Evolutionary conservation across 2,888 invertebrate species (phyloP).

Genomic region (Heteropelma amictum): DNA sequence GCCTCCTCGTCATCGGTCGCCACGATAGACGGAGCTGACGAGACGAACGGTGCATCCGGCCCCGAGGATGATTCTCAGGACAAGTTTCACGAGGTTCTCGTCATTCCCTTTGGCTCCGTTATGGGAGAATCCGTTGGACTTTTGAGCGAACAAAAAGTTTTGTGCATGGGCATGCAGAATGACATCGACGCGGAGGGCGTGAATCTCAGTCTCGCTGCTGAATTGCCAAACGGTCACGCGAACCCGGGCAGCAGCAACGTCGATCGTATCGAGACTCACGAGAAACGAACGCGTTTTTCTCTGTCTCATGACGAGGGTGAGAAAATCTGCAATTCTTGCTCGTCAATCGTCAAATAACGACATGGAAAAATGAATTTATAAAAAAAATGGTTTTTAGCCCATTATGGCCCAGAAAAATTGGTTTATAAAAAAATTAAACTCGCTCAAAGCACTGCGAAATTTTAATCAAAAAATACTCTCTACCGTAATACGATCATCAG

Average conservation of each 20-base stretch:
- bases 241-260: constrained; percentile 68
- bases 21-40: constrained; percentile 67
- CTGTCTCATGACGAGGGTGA: constrained; percentile 91
- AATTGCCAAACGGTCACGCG: constrained; percentile 73
- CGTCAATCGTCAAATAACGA: no score
- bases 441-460: not conserved
- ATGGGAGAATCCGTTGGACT: constrained; percentile 83
- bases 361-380: no score
- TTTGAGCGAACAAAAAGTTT: constrained; percentile 83
- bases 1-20: constrained; percentile 70
- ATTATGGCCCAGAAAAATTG: no score
- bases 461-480: not conserved
- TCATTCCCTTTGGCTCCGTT: constrained; percentile 83
- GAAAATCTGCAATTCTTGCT: no score
- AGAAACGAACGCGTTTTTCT: constrained; percentile 83
- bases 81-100: constrained; percentile 81
- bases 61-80: constrained; percentile 71
- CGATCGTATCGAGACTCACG: constrained; percentile 76
- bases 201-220: constrained; percentile 69
- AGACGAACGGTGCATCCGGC: constrained; percentile 68
- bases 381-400: not conserved
- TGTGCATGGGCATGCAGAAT: constrained; percentile 72
- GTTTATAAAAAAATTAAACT: not conserved
- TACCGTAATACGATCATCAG: constrained; percentile 60
- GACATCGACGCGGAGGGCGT: constrained; percentile 66